These are phyloP conservation scores for Yponomeuta cagnagella DNA, from an alignment of 2,888 invertebrate genomes.

Conservation along the genomic window DNA sequence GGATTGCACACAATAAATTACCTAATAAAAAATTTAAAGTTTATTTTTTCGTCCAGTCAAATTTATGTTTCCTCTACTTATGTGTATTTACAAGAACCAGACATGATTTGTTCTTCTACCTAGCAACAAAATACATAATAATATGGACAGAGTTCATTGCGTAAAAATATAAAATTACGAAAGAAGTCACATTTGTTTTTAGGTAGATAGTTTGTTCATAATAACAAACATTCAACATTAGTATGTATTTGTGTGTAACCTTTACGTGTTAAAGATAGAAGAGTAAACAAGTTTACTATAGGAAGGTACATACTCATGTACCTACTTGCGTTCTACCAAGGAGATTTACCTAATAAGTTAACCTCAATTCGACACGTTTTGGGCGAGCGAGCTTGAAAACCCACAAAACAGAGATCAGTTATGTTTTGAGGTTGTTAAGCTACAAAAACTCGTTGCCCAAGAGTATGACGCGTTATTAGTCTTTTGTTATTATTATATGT, in stretches of 20 bases:
- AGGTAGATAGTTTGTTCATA: neutral
- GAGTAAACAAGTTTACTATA: neutral
- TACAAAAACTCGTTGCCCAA: neutral
- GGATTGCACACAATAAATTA: no score
- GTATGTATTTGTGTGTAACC: neutral
- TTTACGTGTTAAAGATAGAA: neutral
- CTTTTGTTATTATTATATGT: constrained; percentile 48
- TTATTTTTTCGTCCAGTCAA: no score
- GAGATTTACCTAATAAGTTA: constrained; percentile 27
- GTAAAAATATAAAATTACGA: no score
- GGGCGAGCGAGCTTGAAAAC: constrained; percentile 24
- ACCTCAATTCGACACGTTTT: constrained; percentile 35
- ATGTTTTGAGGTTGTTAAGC: neutral
- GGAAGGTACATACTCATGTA: constrained; percentile 24
- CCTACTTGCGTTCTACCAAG: neutral
- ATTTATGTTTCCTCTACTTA: no score
- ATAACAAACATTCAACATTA: neutral
- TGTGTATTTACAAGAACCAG: no score
- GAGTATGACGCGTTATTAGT: constrained; percentile 30
- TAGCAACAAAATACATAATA: no score
- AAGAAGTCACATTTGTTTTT: no score
- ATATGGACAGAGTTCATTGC: no score
- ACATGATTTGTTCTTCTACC: no score
- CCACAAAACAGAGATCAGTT: neutral
- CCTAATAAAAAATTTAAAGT: no score